A percentile compares a stretch with the other conserved stretches of the same genome.
Conservation (phyloP, 92 coral and sea anemone genomes). For the Montipora capitata region DNA sequence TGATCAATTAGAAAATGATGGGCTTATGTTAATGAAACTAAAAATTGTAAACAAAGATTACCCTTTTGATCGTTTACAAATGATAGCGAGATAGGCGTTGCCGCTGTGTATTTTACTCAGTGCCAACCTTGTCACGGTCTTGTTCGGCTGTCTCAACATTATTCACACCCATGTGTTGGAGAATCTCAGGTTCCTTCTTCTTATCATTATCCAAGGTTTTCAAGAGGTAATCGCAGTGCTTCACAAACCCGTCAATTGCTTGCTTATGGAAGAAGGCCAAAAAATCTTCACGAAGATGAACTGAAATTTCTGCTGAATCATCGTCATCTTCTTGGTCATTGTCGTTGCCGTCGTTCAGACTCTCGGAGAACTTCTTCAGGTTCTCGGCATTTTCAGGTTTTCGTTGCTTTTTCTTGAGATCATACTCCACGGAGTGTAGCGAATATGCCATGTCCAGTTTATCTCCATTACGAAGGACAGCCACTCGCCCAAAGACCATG, state of each 20-base stretch:
- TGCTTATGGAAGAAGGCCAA: conserved; percentile 50
- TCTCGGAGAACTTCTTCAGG: conserved; percentile 6
- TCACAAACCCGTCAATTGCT: conserved; percentile 44
- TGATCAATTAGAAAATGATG: no score
- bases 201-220: conserved; percentile 23
- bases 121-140: no score
- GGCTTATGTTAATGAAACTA: no score
- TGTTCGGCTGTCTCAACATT: background rate
- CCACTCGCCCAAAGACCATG: conserved; percentile 60
- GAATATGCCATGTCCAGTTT: conserved; percentile 51
- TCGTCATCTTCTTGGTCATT: background rate
- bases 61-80: no score
- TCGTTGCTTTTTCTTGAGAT: conserved; percentile 12
- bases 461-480: conserved; percentile 41
- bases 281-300: conserved; percentile 44
- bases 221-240: conserved; percentile 38
- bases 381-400: conserved; percentile 27
- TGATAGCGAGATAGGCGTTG: no score
- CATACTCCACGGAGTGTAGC: conserved; percentile 42
- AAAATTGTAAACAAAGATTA: no score
- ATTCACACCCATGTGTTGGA: background rate
- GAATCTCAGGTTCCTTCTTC: background rate
- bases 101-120: no score
- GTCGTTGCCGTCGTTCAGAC: background rate
- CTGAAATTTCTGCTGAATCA: background rate